Conservation (phyloP, 2,888 invertebrate genomes). For the Anticlea derivata region DNA sequence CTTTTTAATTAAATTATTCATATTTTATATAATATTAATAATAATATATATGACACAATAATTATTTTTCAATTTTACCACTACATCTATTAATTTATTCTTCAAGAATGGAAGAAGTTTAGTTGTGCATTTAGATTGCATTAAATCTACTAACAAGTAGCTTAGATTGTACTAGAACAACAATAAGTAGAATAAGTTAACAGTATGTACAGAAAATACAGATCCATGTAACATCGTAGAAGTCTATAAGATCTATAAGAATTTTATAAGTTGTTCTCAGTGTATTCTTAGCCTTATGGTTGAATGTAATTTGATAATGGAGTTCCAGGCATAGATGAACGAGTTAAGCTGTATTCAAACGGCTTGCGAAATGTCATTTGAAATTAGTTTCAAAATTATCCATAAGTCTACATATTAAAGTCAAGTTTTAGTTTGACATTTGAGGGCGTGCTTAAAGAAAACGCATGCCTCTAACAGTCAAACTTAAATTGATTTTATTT, state of each 20-base stretch:
- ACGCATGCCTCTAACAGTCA: too few relatives aligned
- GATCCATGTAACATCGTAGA: conserved; percentile 23
- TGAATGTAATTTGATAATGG: too few relatives aligned
- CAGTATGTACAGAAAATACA: conserved; percentile 47
- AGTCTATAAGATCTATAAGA: conserved; percentile 2
- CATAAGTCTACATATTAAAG: too few relatives aligned
- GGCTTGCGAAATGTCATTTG: too few relatives aligned
- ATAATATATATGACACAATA: conserved; percentile 5
- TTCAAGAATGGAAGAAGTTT: conserved; percentile 10
- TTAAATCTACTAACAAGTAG: conserved; percentile 27
- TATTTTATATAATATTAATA: neutral
- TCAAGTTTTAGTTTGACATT: too few relatives aligned
- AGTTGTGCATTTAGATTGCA: conserved; percentile 27
- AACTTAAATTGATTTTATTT: too few relatives aligned
- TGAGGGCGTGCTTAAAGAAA: too few relatives aligned
- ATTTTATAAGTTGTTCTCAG: conserved; percentile 25
- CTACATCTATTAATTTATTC: neutral
- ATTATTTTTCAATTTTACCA: neutral
- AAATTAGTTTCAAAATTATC: too few relatives aligned
- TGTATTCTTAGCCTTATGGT: conserved; percentile 2
- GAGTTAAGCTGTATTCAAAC: too few relatives aligned
- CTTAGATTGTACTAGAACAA: conserved; percentile 33
- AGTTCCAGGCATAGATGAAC: too few relatives aligned
- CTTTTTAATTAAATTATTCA: conserved; percentile 11
- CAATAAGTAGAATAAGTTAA: conserved; percentile 46